Conservation (phyloP, 2,113 vertebrate genomes). For the Apus apus region DNA sequence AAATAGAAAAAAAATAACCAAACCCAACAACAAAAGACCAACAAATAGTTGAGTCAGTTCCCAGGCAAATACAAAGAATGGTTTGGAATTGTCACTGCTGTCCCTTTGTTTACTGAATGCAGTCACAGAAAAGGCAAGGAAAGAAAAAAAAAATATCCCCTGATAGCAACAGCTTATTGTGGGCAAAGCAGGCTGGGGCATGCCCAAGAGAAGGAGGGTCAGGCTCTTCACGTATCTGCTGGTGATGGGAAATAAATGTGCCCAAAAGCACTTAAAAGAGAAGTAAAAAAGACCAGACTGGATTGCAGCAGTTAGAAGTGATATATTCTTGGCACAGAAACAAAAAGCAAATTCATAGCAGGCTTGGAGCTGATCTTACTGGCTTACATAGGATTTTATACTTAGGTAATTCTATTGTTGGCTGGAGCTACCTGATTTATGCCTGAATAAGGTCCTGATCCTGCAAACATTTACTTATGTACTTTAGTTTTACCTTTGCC, state of each 20-base stretch:
- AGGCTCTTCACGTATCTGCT: not conserved
- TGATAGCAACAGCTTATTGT: not conserved
- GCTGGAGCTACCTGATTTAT: constrained; percentile 63
- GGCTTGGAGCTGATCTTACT: constrained; percentile 60
- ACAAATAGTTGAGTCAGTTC: constrained; percentile 45
- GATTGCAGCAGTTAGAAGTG: constrained; percentile 48
- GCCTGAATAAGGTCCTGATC: constrained; percentile 58
- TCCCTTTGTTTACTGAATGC: constrained; percentile 47
- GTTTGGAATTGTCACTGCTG: not conserved
- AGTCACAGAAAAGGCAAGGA: not conserved
- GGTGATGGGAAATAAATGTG: constrained; percentile 34
- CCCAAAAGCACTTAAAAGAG: constrained; percentile 36
- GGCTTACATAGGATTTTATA: constrained; percentile 60
- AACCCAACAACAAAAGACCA: not conserved
- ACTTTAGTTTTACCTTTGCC: constrained; percentile 47
- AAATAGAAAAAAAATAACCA: not conserved
- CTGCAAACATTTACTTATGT: constrained; percentile 57
- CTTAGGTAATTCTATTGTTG: constrained; percentile 63
- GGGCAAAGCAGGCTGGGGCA: constrained; percentile 49
- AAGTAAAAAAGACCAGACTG: constrained; percentile 1
- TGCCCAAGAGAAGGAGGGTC: constrained; percentile 42
- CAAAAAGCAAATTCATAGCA: constrained; percentile 54
- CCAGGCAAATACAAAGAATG: constrained; percentile 29
- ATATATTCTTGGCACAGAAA: constrained; percentile 58
- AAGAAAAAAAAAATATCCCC: not conserved